A percentile compares a stretch with the other conserved stretches of the same genome.
Evolutionary conservation across 2,888 invertebrate genomes (phyloP).

Genomic region (Heliconius sara): DNA sequence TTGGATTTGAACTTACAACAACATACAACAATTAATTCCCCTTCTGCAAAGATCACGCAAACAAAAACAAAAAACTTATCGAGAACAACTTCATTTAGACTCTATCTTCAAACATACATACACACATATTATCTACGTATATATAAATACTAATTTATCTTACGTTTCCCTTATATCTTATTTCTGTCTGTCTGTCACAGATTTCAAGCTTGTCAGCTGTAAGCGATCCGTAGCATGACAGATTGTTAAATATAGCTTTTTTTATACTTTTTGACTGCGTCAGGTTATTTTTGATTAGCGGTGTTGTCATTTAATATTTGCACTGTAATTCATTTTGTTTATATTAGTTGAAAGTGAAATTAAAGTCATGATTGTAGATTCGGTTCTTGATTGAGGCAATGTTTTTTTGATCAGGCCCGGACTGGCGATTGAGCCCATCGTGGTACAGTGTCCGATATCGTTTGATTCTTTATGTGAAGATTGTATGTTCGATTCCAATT

Average conservation of each 20-base stretch:
- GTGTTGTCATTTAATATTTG: conserved; percentile 15
- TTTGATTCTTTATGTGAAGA: too few relatives aligned
- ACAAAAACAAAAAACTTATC: not conserved
- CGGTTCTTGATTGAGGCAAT: not conserved
- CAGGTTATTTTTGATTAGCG: conserved; percentile 39
- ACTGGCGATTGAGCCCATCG: too few relatives aligned
- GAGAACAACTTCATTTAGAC: conserved; percentile 29
- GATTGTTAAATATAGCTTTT: conserved; percentile 43
- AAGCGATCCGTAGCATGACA: conserved; percentile 51
- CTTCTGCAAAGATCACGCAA: not conserved
- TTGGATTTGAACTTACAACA: not conserved
- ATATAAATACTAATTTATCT: conserved; percentile 38
- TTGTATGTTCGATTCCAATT: too few relatives aligned
- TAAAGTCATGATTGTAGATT: not conserved
- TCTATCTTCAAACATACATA: conserved; percentile 19
- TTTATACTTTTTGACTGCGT: conserved; percentile 18
- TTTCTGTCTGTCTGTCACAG: conserved; percentile 52
- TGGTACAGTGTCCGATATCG: too few relatives aligned
- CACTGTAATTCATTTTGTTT: not conserved
- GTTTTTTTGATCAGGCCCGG: not conserved
- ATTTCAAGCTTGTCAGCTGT: conserved; percentile 60
- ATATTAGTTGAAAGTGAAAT: not conserved
- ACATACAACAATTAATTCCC: not conserved
- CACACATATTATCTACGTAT: not conserved
- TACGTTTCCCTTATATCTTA: conserved; percentile 40